Percentiles rank a stretch among this genome's conserved stretches.
Evolutionary conservation across 2,888 invertebrate species (phyloP).

Genomic region (Atethmia centrago): DNA sequence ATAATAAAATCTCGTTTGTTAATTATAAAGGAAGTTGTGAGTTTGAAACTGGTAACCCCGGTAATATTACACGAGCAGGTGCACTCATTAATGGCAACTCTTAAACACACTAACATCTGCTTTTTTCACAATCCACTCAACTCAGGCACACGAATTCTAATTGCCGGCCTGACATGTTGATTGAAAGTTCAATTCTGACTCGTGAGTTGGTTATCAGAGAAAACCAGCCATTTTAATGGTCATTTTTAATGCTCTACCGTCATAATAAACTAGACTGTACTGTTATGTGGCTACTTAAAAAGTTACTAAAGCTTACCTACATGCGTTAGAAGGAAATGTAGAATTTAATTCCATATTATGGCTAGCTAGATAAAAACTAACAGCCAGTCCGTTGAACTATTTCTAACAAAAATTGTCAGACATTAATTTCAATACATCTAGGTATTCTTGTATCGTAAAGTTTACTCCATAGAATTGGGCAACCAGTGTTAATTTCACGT

Average conservation of each 20-base stretch:
- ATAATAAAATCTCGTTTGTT: conserved; percentile 46
- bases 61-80: conserved; percentile 82
- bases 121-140: conserved; percentile 84
- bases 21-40: conserved; percentile 55
- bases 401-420: conserved; percentile 44
- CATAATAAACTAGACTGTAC: conserved; percentile 62
- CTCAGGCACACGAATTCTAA: conserved; percentile 81
- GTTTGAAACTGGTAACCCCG: conserved; percentile 70
- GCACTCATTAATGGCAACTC: conserved; percentile 83
- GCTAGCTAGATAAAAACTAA: conserved; percentile 32
- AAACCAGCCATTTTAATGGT: conserved; percentile 70
- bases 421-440: conserved; percentile 33
- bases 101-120: conserved; percentile 85
- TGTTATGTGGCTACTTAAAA: conserved; percentile 50
- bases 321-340: conserved; percentile 25
- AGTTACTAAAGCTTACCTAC: conserved; percentile 22
- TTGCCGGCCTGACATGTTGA: conserved; percentile 78
- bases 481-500: conserved; percentile 49
- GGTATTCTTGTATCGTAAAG: conserved; percentile 36
- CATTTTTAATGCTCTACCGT: conserved; percentile 69
- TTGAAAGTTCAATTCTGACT: conserved; percentile 75
- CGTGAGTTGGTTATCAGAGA: conserved; percentile 63
- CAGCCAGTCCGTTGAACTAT: conserved; percentile 32
- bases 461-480: conserved; percentile 48
- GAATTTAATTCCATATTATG: conserved; percentile 43